Base-by-base conservation (phyloP, 2,113 vertebrate species). In the Hippocampus mohnikei region DNA sequence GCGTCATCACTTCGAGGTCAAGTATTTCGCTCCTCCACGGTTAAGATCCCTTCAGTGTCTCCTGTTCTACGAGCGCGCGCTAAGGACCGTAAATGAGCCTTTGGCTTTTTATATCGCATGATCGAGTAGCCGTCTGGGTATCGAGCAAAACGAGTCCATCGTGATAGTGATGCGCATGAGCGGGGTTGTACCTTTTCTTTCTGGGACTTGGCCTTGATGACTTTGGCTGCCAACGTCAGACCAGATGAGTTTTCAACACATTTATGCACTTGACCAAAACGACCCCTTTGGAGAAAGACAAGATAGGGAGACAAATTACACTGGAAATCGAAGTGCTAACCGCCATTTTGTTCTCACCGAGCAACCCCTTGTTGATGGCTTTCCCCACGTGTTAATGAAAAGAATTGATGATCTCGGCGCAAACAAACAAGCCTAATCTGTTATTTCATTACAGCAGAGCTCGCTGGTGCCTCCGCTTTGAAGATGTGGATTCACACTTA, bases 201-300 rank as follows among this genome's bases (percentile, higher is more conserved):
- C 53, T 62, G 63, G 74, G 80, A 87, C 88, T 85, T 93, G 16
- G 94, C 94, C 93, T 96, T 98, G 84, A 99, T 98, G 88, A 98
- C 94, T 90, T 99, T 99, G 12, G 96, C 96, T 10, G 97, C 97
- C 86, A 99, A 90, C 72, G 95, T 95, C 72, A 99, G 93, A 72
- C 97, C 96, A 0, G 97, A 97, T 18, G 94, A 92, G 82, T 96
- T 99, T 87, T 99, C 97, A 61, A 96, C 93, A 82, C 97, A 99
- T 90, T 93, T 97, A 89, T 99, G 94, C 70, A 99, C 97, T 85
- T 98, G 96, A 58, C 97, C 97, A 44, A 97, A 99, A 67, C 96
- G 92, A 8, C 97, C 97, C 55, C 97, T 99, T 80, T 61, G 77
- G 55, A 71, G 83, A 23, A 69, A 44, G 69, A 23, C 25, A 5